A percentile compares a stretch with the other conserved stretches of the same genome.
Conservation (phyloP, 2,113 vertebrate species). For the Oceanites oceanicus region DNA sequence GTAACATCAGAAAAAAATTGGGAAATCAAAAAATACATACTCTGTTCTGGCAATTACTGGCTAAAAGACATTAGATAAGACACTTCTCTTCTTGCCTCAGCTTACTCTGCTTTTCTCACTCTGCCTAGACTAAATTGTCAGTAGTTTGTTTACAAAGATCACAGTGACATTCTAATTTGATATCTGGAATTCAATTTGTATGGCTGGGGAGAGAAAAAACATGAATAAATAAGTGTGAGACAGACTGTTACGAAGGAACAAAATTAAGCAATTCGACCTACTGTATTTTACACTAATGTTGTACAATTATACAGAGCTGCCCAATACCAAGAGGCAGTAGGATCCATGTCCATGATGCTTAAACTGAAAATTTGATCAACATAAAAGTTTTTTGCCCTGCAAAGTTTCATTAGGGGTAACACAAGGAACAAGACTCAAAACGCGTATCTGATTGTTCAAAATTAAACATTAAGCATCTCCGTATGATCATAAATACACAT, state of each 20-base stretch:
- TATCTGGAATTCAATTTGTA: not conserved
- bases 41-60: not conserved
- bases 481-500: not conserved
- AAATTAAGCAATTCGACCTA: not conserved
- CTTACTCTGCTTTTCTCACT: not conserved
- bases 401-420: not conserved
- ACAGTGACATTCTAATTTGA: not conserved
- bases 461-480: not conserved
- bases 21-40: not conserved
- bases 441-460: fast-evolving
- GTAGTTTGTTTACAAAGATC: not conserved
- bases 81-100: not conserved
- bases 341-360: not conserved
- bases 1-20: not conserved
- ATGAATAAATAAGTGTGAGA: not conserved
- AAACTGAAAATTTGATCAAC: not conserved
- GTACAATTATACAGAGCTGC: not conserved
- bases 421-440: not conserved
- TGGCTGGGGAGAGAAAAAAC: not conserved
- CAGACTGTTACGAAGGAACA: not conserved
- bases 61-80: not conserved
- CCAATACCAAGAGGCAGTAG: not conserved
- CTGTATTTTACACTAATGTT: not conserved
- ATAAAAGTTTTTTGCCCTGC: not conserved
- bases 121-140: not conserved